Evolutionary conservation across 1,140 invertebrate genomes (phyloP).

Genomic region (Neuroterus valhalla): DNA sequence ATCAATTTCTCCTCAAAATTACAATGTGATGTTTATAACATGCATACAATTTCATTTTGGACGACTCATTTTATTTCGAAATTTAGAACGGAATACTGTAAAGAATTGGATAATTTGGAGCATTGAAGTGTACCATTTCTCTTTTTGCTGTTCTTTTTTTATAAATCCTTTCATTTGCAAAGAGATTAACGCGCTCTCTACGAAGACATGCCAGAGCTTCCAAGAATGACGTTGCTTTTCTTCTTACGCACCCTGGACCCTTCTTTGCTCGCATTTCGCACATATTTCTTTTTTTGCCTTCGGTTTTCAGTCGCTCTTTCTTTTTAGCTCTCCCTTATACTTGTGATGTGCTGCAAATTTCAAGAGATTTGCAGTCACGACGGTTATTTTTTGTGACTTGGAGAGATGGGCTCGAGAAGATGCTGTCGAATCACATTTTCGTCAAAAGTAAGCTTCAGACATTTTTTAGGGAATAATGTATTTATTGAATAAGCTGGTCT

Average conservation of each 20-base stretch:
- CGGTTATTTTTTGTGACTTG: not conserved
- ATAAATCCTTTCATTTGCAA: not conserved
- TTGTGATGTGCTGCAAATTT: not conserved
- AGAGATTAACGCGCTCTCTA: conserved; percentile 5
- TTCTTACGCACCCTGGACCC: not conserved
- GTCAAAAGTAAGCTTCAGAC: not conserved
- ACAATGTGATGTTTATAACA: too few species aligned
- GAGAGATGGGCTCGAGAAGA: conserved; percentile 5
- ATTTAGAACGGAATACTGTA: too few species aligned
- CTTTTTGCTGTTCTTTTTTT: not conserved
- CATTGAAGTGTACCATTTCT: too few species aligned
- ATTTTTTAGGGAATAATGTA: conserved; percentile 9
- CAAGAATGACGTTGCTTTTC: not conserved
- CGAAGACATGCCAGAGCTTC: not conserved
- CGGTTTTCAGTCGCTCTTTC: not conserved
- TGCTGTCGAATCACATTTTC: conserved; percentile 12
- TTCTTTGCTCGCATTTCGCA: conserved; percentile 31
- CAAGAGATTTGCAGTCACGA: not conserved
- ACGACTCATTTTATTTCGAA: too few species aligned
- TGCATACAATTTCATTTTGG: too few species aligned
- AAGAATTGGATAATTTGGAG: too few species aligned
- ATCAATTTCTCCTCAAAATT: too few species aligned
- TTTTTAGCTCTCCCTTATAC: not conserved
- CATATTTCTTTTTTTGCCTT: conserved; percentile 33
- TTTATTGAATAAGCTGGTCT: not conserved